Percentiles rank a stretch among this genome's conserved stretches.
Conservation (phyloP, 2,797 vertebrate genomes). For the Numenius phaeopus region DNA sequence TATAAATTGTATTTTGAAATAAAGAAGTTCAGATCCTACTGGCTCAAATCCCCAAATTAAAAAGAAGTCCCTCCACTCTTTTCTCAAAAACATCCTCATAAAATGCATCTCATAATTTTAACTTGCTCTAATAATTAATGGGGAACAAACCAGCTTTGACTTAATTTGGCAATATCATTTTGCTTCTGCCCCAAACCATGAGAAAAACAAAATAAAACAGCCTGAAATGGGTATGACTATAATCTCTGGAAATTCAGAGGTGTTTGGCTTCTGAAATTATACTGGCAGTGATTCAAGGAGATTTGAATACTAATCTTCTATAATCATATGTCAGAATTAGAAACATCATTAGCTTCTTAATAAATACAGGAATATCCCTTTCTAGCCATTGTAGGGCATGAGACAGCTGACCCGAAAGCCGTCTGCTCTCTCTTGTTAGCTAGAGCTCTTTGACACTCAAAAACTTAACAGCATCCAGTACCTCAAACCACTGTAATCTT, state of each 20-base stretch:
- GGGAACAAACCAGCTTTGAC: neutral
- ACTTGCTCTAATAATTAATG: neutral
- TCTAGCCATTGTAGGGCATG: neutral
- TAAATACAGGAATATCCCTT: slow-evolving; percentile 3
- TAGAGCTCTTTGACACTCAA: neutral
- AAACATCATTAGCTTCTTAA: slow-evolving; percentile 31
- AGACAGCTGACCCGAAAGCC: neutral
- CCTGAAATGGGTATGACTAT: neutral
- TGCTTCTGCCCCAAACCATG: neutral
- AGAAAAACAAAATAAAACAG: slow-evolving; percentile 17
- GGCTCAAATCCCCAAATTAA: neutral
- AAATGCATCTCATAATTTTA: neutral
- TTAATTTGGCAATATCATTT: neutral
- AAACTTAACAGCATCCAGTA: neutral
- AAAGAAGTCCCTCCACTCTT: neutral
- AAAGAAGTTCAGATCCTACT: neutral
- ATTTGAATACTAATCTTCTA: slow-evolving; percentile 12
- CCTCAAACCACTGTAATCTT: neutral
- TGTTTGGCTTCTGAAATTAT: slow-evolving; percentile 24
- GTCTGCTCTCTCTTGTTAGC: neutral
- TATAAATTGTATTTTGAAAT: neutral
- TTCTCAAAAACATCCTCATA: neutral
- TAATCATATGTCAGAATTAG: slow-evolving; percentile 16
- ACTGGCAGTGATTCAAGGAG: neutral
- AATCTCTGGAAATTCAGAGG: neutral